Base-by-base conservation (phyloP, 2,797 vertebrate genomes). In the Tokudaia tokunoshimensis region DNA sequence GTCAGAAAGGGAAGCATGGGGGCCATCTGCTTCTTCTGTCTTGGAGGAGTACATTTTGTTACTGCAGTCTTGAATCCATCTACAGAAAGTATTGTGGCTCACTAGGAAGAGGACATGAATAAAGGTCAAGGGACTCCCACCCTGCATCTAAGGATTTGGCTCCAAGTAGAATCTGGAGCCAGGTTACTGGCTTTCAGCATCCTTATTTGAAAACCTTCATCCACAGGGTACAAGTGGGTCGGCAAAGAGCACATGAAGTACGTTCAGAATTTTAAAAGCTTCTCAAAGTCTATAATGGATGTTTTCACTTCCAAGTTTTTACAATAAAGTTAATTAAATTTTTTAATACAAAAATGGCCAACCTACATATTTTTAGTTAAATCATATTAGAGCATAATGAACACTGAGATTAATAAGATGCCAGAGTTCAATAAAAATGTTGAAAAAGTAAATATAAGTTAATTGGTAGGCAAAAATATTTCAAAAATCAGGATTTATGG, bases 361-460 rank as follows among this genome's bases (percentile, higher is more conserved):
- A 26, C 41, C 63, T 89, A 79, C n/a, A 22, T 80, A 75, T 79
- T 78, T 79, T 88, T 75, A 84, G 34, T 90, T 50, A 95, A 87
- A 75, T 70, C 9, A 24, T 81, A 61, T 93, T 79, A 83, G 6
- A 72, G 26, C n/a, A 75, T 67, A 94, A 61, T 52, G 61, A 92
- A 82, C 11, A 57, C 20, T 72, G 37, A 90, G 61, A 87, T 83
- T 65, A 75, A 47, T 89, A 67, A 29, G 9, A 61, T 29, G 37
- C 0, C 19, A 94, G 24, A 6, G 76, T 41, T 88, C 50, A 85
- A 72, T 76, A 70, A 86, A 52, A 86, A 86, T 70, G 47, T 86
- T 70, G 83, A 86, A n/a, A 86, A 86, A 70, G 63, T 41, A 83
- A 95, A 91, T 93, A 37, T 37, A 81, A 82, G 65, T 59, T 95